phyloP scores from a whole-genome alignment of 2,797 vertebrate genomes.

The Thalassophryne amazonica region DNA sequence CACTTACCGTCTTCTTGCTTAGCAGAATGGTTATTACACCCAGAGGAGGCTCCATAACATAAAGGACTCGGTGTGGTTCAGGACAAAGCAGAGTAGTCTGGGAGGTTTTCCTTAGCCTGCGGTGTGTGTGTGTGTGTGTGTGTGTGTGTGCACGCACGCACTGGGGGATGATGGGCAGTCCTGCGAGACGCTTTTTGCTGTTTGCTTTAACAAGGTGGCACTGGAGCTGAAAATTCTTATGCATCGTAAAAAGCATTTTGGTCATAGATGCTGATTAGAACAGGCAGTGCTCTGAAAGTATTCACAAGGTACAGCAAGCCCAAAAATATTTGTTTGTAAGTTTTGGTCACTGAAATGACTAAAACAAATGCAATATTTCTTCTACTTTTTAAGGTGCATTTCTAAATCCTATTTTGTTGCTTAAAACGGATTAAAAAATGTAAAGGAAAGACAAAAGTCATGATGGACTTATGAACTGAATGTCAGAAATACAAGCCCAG shows the following conservation, averaged over 20 bases:
- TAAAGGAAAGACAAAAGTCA: too few species aligned
- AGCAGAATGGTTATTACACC: constrained; percentile 3
- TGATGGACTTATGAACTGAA: too few species aligned
- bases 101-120: too few species aligned
- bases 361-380: too few species aligned
- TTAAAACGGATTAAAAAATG: too few species aligned
- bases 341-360: too few species aligned
- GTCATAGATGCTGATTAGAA: constrained; percentile 9
- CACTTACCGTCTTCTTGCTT: neutral
- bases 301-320: neutral
- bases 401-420: too few species aligned
- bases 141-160: neutral
- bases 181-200: constrained; percentile 9
- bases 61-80: neutral
- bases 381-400: too few species aligned
- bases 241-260: constrained; percentile 29
- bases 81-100: too few species aligned
- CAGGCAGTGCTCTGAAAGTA: neutral
- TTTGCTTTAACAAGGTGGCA: constrained; percentile 34
- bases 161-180: constrained; percentile 1
- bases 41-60: neutral
- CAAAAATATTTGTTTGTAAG: neutral
- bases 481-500: too few species aligned
- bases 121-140: neutral
- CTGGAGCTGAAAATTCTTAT: constrained; percentile 44